Conservation (phyloP, 2,888 invertebrate genomes). For the Eilema griseolum region DNA sequence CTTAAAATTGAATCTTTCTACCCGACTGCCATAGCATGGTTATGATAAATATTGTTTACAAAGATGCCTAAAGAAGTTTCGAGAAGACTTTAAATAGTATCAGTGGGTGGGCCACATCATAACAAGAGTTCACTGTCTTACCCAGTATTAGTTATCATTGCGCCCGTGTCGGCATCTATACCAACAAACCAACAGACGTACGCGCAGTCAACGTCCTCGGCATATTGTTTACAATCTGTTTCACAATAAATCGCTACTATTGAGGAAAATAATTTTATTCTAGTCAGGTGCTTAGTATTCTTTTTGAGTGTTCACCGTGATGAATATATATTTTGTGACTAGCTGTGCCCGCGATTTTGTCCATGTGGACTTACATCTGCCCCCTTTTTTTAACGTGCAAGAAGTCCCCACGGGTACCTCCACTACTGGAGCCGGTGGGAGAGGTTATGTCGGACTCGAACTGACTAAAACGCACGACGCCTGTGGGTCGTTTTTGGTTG, state of each 20-base stretch:
- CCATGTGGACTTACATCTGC: too few relatives aligned
- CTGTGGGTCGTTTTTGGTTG: too few relatives aligned
- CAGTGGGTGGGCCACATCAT: conserved; percentile 57
- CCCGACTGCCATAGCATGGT: too few relatives aligned
- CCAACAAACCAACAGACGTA: conserved; percentile 62
- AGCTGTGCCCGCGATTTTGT: too few relatives aligned
- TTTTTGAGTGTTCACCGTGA: conserved; percentile 31
- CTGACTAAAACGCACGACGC: too few relatives aligned
- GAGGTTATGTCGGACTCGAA: too few relatives aligned
- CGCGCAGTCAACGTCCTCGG: conserved; percentile 45
- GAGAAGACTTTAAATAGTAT: conserved; percentile 11
- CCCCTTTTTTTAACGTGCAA: too few relatives aligned
- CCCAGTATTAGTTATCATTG: conserved; percentile 50
- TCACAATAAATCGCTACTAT: conserved; percentile 39
- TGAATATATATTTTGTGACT: conserved; percentile 10
- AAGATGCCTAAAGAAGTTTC: background rate
- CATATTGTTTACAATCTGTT: conserved; percentile 46
- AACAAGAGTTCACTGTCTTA: conserved; percentile 57
- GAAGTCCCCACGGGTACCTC: too few relatives aligned
- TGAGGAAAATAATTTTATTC: conserved; percentile 36
- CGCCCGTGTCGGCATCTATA: conserved; percentile 71
- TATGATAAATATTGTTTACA: background rate
- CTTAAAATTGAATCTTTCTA: too few relatives aligned
- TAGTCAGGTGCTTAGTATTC: conserved; percentile 32
- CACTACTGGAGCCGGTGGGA: too few relatives aligned